Percentiles rank a stretch among this genome's conserved stretches.
Evolutionary conservation across 2,888 invertebrate species (phyloP).

Genomic region (Eurytoma californica): DNA sequence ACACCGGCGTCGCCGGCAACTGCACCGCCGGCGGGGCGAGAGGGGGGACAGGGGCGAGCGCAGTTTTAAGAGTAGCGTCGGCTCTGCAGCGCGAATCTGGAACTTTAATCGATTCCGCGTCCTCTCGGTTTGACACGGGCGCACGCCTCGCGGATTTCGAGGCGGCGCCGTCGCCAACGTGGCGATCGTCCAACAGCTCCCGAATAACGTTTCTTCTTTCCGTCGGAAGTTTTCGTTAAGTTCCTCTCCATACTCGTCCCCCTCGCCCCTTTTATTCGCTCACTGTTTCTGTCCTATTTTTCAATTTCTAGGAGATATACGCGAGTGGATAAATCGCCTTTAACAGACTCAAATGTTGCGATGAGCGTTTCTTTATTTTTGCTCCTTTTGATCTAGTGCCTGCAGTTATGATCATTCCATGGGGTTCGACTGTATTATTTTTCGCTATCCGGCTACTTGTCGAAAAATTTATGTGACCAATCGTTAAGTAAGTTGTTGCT

Average conservation of each 20-base stretch:
- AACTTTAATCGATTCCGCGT: slow-evolving; percentile 51
- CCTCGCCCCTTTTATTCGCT: background rate
- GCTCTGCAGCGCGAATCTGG: slow-evolving; percentile 25
- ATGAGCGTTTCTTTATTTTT: slow-evolving; percentile 1
- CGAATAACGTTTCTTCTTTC: slow-evolving; percentile 47
- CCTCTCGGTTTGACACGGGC: slow-evolving; percentile 44
- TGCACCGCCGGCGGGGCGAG: background rate
- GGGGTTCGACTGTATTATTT: too few species aligned
- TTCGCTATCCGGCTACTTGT: too few species aligned
- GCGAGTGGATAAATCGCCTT: background rate
- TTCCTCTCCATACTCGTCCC: slow-evolving; percentile 17
- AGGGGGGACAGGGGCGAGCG: background rate
- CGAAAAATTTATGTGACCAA: background rate
- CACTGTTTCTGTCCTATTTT: slow-evolving; percentile 5
- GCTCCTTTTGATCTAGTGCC: background rate
- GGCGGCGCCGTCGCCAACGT: slow-evolving; percentile 27
- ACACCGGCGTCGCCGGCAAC: background rate
- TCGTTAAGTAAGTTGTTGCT: background rate
- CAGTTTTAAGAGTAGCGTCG: slow-evolving; percentile 24
- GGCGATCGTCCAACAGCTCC: slow-evolving; percentile 50
- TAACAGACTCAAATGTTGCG: background rate
- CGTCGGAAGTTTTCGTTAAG: slow-evolving; percentile 47
- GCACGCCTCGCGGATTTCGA: slow-evolving; percentile 13
- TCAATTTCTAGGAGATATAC: slow-evolving; percentile 39
- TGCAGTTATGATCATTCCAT: background rate